phyloP scores from a whole-genome alignment of 2,797 vertebrate species.

The Pogonophryne albipinna region DNA sequence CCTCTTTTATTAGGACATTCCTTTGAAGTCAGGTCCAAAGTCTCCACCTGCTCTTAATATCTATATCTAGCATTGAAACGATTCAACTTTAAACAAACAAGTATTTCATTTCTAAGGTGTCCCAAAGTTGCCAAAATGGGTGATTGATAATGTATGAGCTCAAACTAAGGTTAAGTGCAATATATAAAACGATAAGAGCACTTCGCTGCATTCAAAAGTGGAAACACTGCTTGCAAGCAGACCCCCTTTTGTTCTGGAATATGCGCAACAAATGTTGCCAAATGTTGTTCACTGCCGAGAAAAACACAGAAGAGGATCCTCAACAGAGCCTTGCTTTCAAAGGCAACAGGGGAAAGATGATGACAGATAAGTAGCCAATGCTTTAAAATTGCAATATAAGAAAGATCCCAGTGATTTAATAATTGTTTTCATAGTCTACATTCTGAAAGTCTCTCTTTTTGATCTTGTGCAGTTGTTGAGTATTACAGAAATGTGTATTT shows the following conservation, averaged over 20 bases:
- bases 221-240: constrained; percentile 7
- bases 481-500: not conserved
- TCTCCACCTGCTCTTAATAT: not conserved
- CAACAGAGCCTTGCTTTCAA: constrained; percentile 2
- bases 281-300: constrained; percentile 58
- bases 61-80: not conserved
- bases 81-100: constrained; percentile 8
- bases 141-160: not conserved
- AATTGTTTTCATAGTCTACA: not conserved
- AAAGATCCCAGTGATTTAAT: too few species aligned
- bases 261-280: constrained; percentile 19
- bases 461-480: constrained; percentile 17
- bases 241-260: constrained; percentile 1
- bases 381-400: constrained; percentile 7
- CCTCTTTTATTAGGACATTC: constrained; percentile 10
- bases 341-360: constrained; percentile 2
- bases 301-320: constrained; percentile 19
- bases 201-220: constrained; percentile 23
- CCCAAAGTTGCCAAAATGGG: not conserved
- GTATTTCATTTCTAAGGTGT: constrained; percentile 7
- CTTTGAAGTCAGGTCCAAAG: constrained; percentile 1
- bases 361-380: not conserved
- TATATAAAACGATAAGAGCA: constrained; percentile 1
- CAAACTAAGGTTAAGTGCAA: not conserved
- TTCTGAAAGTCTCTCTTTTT: not conserved